A percentile compares a stretch with the other conserved stretches of the same genome.
Conservation (phyloP, 2,113 vertebrate genomes). For the Trogon melanurus region DNA sequence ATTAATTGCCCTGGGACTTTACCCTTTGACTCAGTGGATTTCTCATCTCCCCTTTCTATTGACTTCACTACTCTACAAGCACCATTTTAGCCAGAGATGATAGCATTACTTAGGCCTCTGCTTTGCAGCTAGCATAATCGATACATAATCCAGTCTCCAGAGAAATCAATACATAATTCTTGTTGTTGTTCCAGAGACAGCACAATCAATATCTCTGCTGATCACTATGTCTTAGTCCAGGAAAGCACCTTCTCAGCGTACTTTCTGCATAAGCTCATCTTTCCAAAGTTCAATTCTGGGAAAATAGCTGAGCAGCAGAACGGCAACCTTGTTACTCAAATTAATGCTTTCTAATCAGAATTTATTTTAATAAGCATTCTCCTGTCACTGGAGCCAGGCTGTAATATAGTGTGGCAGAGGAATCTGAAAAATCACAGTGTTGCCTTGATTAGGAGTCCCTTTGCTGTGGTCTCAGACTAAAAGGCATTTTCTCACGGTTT, state of each 20-base stretch:
- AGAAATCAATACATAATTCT: slow-evolving; percentile 62
- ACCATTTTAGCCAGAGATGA: slow-evolving; percentile 51
- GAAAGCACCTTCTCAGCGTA: slow-evolving; percentile 12
- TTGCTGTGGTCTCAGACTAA: slow-evolving; percentile 51
- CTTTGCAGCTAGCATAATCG: slow-evolving; percentile 30
- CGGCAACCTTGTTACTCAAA: not conserved
- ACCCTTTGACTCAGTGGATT: slow-evolving; percentile 53
- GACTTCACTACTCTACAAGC: slow-evolving; percentile 33
- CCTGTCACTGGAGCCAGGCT: not conserved
- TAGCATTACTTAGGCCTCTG: slow-evolving; percentile 43
- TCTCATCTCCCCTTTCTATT: slow-evolving; percentile 60
- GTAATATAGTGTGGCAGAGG: not conserved
- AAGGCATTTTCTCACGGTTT: slow-evolving; percentile 66
- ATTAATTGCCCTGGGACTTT: slow-evolving; percentile 58
- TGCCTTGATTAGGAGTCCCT: slow-evolving; percentile 34
- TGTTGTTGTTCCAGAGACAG: slow-evolving; percentile 48
- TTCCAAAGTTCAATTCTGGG: slow-evolving; percentile 12
- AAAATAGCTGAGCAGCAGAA: not conserved
- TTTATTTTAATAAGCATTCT: slow-evolving; percentile 35
- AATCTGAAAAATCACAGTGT: slow-evolving; percentile 28
- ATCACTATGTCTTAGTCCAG: slow-evolving; percentile 35
- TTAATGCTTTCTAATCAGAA: slow-evolving; percentile 34
- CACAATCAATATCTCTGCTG: slow-evolving; percentile 22
- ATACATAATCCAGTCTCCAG: slow-evolving; percentile 55
- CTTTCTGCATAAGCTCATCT: slow-evolving; percentile 24